These are phyloP conservation scores for Schizotus pectinicornis DNA, from an alignment of 2,888 invertebrate species.

Conservation along the genomic window DNA sequence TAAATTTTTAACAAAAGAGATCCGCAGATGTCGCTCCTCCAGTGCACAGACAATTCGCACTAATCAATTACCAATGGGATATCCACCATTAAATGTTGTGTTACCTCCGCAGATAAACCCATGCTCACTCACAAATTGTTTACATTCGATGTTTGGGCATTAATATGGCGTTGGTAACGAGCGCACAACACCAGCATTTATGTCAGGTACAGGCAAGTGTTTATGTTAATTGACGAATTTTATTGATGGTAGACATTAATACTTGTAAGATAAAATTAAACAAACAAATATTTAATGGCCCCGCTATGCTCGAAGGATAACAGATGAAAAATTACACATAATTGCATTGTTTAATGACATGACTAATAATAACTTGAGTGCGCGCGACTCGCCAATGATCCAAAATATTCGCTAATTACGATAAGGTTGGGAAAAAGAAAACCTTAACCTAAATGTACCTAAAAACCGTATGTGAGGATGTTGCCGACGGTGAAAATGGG, in stretches of 20 bases:
- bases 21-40: too few relatives aligned
- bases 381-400: too few relatives aligned
- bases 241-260: constrained; percentile 10
- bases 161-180: too few relatives aligned
- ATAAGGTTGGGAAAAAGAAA: too few relatives aligned
- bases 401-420: too few relatives aligned
- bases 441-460: too few relatives aligned
- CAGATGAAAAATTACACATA: constrained; percentile 1
- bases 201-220: constrained; percentile 5
- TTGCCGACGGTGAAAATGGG: too few relatives aligned
- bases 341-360: neutral
- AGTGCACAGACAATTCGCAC: too few relatives aligned
- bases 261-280: constrained; percentile 4
- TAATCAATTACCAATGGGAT: too few relatives aligned
- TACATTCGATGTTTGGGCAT: constrained; percentile 6
- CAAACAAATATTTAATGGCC: neutral
- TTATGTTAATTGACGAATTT: constrained; percentile 17
- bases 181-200: constrained; percentile 1
- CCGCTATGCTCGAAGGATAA: neutral
- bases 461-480: too few relatives aligned
- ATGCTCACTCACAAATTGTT: constrained; percentile 10
- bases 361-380: neutral
- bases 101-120: neutral
- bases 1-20: too few relatives aligned
- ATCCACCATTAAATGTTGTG: too few relatives aligned